Percentiles rank a stretch among this genome's conserved stretches.
Evolutionary conservation across 1,140 invertebrate species (phyloP).

Genomic region (Epicauta chinensis): DNA sequence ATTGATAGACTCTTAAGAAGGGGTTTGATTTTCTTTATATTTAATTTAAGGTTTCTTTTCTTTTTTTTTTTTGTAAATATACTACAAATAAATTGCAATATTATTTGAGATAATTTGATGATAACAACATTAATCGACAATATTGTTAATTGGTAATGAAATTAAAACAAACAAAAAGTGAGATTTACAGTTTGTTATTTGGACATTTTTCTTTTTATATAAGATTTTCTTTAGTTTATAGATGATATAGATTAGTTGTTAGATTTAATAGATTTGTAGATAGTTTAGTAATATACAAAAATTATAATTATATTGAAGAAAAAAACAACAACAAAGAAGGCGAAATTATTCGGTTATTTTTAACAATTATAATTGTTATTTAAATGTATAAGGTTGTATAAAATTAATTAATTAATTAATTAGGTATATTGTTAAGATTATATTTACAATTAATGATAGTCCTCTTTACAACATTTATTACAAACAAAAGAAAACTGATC

Average conservation of each 20-base stretch:
- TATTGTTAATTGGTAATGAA: constrained; percentile 5
- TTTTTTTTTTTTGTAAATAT: constrained; percentile 22
- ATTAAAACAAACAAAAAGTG: too few species aligned
- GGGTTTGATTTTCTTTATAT: constrained; percentile 21
- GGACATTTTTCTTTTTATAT: too few species aligned
- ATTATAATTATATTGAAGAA: not conserved
- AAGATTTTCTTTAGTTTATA: too few species aligned
- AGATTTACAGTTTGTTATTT: too few species aligned
- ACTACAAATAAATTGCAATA: constrained; percentile 19
- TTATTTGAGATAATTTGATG: constrained; percentile 11
- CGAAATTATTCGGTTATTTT: constrained; percentile 9
- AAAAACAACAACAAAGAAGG: constrained; percentile 7
- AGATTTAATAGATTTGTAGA: constrained; percentile 15
- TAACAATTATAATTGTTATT: constrained; percentile 20
- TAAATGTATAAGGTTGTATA: constrained; percentile 20
- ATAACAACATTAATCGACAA: constrained; percentile 6
- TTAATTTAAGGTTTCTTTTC: constrained; percentile 19
- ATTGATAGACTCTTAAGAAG: constrained; percentile 20
- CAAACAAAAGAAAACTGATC: too few species aligned
- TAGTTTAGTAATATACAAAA: not conserved
- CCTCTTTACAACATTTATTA: too few species aligned
- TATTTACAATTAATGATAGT: not conserved
- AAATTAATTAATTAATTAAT: not conserved
- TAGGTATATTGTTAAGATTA: not conserved
- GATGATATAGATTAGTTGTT: not conserved